Percentiles rank a stretch among this genome's conserved stretches.
These are phyloP conservation scores for Galerucella nymphaeae DNA, from an alignment of 2,888 invertebrate species.

Conservation along the genomic window DNA sequence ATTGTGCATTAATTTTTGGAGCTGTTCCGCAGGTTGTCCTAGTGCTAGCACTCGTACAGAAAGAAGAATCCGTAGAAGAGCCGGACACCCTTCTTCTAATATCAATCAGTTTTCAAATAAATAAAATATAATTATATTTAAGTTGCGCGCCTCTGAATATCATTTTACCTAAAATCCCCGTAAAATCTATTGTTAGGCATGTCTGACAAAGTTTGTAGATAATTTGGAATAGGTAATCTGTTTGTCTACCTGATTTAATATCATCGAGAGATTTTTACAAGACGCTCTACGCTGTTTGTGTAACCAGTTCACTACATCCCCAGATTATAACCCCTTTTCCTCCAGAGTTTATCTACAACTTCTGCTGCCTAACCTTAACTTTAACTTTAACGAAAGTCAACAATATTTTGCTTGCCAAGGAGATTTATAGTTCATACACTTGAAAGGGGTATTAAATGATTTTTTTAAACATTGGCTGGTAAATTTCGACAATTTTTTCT, in stretches of 20 bases:
- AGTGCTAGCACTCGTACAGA: neutral
- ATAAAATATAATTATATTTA: neutral
- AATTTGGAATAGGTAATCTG: constrained; percentile 52
- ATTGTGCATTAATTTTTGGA: neutral
- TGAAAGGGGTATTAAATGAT: neutral
- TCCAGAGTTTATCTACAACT: constrained; percentile 41
- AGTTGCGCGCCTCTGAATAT: constrained; percentile 1
- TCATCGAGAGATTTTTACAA: constrained; percentile 50
- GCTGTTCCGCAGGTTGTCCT: neutral
- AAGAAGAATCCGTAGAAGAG: neutral
- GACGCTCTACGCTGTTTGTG: constrained; percentile 48
- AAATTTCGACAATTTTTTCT: too few relatives aligned
- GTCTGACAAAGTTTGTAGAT: constrained; percentile 46
- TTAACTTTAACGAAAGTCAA: constrained; percentile 42
- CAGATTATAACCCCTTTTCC: constrained; percentile 48
- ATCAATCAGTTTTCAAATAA: neutral
- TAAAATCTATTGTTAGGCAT: constrained; percentile 34
- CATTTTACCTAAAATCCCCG: neutral
- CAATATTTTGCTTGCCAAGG: constrained; percentile 34
- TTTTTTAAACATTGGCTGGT: neutral
- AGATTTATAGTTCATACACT: constrained; percentile 30
- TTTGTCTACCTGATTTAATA: constrained; percentile 57
- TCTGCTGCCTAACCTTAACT: constrained; percentile 37
- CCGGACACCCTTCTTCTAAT: neutral
- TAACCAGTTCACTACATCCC: constrained; percentile 39